Percentiles rank a stretch among this genome's conserved stretches.
Conservation (phyloP, 2,888 invertebrate genomes). For the Agrochola lychnidis region DNA sequence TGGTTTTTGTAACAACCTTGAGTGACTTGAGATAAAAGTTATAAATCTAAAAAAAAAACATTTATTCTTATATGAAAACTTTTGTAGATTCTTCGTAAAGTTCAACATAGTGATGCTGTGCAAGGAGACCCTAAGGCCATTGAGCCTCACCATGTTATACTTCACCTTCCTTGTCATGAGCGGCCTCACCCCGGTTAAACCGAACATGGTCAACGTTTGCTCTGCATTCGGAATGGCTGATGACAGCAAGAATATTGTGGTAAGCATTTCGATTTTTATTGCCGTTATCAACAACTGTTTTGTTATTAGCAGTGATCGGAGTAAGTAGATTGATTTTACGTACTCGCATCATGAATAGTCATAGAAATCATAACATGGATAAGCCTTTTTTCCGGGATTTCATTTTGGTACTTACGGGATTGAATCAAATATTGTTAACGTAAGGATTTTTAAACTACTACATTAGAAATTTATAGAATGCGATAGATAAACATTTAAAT, state of each 20-base stretch:
- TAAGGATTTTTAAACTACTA: no score
- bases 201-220: slow-evolving; percentile 90
- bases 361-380: no score
- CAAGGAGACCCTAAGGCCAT: slow-evolving; percentile 88
- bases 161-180: slow-evolving; percentile 89
- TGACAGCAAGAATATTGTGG: slow-evolving; percentile 83
- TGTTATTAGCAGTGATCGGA: no score
- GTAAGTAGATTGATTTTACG: no score
- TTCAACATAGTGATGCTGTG: slow-evolving; percentile 85
- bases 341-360: no score
- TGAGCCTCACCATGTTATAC: slow-evolving; percentile 85
- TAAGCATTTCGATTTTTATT: slow-evolving; percentile 68
- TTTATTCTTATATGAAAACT: neutral
- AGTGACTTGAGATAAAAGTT: neutral
- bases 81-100: slow-evolving; percentile 77
- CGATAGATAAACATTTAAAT: no score
- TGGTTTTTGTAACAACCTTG: neutral
- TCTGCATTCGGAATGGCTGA: slow-evolving; percentile 85
- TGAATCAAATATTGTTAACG: no score
- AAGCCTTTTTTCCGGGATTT: no score
- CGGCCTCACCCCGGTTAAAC: slow-evolving; percentile 87
- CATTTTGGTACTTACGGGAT: no score
- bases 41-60: neutral
- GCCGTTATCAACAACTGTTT: neutral
- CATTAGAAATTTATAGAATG: no score